Conservation (phyloP, 2,113 vertebrate species). For the Peromyscus maniculatus region DNA sequence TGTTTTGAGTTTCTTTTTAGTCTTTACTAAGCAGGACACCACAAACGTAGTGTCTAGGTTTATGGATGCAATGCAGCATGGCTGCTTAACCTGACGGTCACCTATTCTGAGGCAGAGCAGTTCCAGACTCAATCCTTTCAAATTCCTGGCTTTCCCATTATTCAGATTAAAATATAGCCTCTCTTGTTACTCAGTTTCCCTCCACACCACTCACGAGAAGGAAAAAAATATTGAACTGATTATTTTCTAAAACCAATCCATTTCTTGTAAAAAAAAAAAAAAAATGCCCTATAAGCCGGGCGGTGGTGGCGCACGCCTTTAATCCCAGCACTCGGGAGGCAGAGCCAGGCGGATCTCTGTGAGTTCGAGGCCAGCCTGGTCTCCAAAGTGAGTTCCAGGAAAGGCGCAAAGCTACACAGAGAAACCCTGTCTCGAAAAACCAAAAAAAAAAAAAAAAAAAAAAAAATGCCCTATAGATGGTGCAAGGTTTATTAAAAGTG, state of each 20-base stretch:
- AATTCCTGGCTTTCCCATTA: background rate
- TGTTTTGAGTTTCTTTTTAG: background rate
- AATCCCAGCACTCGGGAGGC: too few species aligned
- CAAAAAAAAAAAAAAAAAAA: background rate
- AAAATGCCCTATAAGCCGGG: too few species aligned
- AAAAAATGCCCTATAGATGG: background rate
- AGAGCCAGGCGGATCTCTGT: too few species aligned
- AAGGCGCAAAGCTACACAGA: too few species aligned
- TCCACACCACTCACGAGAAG: slow-evolving; percentile 18
- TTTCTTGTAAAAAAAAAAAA: background rate
- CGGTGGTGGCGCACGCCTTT: too few species aligned
- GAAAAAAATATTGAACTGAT: background rate
- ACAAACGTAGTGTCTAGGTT: background rate
- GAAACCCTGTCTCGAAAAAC: too few species aligned
- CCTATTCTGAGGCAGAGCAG: background rate
- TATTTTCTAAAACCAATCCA: background rate
- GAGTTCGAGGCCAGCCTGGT: too few species aligned
- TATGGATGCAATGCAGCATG: background rate
- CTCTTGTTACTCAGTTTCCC: background rate
- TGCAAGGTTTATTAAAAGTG: background rate
- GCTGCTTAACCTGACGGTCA: background rate
- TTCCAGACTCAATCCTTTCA: background rate
- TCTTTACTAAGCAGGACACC: background rate
- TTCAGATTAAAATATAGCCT: background rate
- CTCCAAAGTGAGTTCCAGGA: too few species aligned